These are phyloP conservation scores for Neodon shergylaensis DNA, from an alignment of 2,113 vertebrate genomes.

Conservation along the genomic window DNA sequence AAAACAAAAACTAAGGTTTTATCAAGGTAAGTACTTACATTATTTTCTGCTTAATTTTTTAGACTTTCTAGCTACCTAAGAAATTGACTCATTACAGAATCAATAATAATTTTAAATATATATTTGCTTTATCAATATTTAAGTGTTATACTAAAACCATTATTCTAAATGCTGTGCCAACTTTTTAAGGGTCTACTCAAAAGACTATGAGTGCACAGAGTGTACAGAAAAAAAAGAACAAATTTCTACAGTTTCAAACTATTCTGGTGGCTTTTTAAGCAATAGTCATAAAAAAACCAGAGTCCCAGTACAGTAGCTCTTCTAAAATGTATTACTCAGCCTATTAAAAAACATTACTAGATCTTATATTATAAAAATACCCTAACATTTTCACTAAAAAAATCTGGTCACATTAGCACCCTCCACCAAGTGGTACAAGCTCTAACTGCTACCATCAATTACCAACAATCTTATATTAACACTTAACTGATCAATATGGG, in stretches of 20 bases:
- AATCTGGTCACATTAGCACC: background rate
- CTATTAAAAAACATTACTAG: background rate
- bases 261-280: background rate
- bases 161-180: background rate
- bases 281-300: background rate
- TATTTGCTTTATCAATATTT: background rate
- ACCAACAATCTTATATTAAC: background rate
- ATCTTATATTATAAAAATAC: background rate
- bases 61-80: background rate
- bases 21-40: background rate
- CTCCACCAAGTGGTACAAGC: background rate
- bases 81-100: background rate
- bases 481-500: background rate
- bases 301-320: background rate
- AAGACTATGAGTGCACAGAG: background rate
- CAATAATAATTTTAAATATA: background rate
- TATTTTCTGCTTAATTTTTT: background rate
- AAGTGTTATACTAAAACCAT: background rate
- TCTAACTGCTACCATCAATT: background rate
- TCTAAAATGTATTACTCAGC: background rate
- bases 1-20: background rate
- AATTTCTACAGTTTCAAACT: background rate
- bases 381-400: background rate
- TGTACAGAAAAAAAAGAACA: background rate
- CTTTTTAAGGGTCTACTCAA: background rate